Evolutionary conservation across 1,140 invertebrate genomes (phyloP).

Genomic region (Sycophila sp.): DNA sequence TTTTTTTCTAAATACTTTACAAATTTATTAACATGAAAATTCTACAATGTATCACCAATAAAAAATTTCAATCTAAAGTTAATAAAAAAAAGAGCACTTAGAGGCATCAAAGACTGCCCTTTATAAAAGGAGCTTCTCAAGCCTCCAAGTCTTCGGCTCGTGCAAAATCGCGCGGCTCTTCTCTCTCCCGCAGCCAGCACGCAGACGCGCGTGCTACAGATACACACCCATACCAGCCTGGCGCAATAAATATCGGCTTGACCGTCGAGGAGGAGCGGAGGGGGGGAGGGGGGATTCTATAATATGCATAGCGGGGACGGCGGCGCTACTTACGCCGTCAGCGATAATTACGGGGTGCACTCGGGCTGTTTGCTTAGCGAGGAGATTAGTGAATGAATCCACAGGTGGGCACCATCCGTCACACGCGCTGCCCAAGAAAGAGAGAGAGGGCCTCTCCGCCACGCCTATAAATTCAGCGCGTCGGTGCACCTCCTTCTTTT

Average conservation of each 20-base stretch:
- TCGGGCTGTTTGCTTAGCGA: constrained; percentile 66
- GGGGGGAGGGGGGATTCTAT: neutral
- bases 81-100: no score
- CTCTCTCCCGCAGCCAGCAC: no score
- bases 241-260: constrained; percentile 30
- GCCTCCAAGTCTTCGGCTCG: no score
- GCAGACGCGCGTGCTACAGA: neutral
- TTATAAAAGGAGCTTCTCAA: no score
- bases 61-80: no score
- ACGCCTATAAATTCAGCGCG: constrained; percentile 48
- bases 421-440: constrained; percentile 43
- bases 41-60: no score
- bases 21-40: no score
- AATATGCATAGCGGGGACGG: neutral
- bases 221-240: neutral
- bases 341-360: constrained; percentile 64
- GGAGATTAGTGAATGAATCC: constrained; percentile 68
- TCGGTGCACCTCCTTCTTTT: neutral
- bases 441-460: constrained; percentile 37
- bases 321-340: constrained; percentile 65
- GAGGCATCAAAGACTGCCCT: no score
- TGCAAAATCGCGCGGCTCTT: no score
- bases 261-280: neutral
- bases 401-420: constrained; percentile 68
- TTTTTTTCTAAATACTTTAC: no score